phyloP scores from a whole-genome alignment of 2,888 invertebrate genomes.

The Ariolimax columbianus region DNA sequence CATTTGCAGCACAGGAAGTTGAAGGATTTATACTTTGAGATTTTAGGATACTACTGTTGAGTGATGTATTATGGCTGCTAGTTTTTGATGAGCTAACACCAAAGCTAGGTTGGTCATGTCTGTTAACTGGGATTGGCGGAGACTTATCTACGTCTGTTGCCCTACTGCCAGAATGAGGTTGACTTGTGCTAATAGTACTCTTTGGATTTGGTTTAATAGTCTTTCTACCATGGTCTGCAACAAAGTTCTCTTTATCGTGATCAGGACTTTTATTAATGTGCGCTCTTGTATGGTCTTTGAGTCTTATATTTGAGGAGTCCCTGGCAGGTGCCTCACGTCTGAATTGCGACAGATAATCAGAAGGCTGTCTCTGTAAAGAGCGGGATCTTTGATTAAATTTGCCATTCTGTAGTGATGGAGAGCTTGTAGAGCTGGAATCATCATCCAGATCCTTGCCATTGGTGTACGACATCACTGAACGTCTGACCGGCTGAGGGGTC shows the following conservation, averaged over 20 bases:
- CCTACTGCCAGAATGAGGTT: neutral
- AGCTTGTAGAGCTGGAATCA: conserved; percentile 32
- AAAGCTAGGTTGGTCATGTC: neutral
- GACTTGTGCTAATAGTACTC: neutral
- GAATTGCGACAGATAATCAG: conserved; percentile 1
- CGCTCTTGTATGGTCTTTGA: neutral
- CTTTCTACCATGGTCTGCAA: neutral
- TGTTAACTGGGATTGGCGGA: neutral
- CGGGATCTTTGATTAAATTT: conserved; percentile 3
- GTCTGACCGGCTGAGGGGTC: conserved; percentile 65
- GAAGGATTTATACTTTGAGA: neutral
- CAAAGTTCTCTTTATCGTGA: conserved; percentile 11
- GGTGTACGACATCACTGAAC: conserved; percentile 46
- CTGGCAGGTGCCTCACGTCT: neutral
- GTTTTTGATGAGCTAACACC: conserved; percentile 8
- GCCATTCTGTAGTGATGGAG: conserved; percentile 1
- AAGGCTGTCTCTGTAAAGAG: conserved; percentile 34
- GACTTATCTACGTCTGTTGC: neutral
- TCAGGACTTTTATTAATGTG: neutral
- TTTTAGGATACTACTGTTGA: neutral
- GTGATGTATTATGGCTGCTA: neutral
- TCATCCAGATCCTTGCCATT: neutral
- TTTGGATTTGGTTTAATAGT: neutral
- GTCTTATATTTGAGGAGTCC: neutral
- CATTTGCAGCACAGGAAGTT: neutral